Evolutionary conservation across 2,888 invertebrate species (phyloP), one percentile per base, ranked within the genome.

Genomic region (Rhabditoides inermis): DNA sequence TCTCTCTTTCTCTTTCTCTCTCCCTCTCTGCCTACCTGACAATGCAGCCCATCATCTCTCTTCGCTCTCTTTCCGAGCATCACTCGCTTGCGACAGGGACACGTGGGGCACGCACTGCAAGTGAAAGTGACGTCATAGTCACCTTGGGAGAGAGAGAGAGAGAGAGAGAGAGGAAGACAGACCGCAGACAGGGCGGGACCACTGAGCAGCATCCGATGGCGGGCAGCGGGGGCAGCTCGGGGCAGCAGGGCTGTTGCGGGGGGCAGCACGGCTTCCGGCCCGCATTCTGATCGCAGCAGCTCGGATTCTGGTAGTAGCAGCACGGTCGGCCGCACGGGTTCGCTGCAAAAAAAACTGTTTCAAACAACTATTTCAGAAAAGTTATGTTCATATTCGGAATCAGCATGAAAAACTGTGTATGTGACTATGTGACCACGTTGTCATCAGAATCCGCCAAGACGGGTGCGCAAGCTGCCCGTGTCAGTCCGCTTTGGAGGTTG

Each of bases 251-350:
- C 4, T 64, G 61, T 32, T 61, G 63, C 7, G 68, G 68, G 6
- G 68, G 70, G 53, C 70, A 70, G 47, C 70, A 70, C 0, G 70
- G 61, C 45, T 63, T 62, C 36, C 61, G 61, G 20, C 45, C 51
- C 22, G 46, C 51, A 6, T 50, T 56, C 22, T 61, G 59, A 23
- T 62, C 60, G 51, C 70, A 70, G 44, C 70, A 70, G 10, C 55
- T 53, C 20, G 65, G 64, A 36, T 70, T 68, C 45, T 63, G 61
- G 55, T 69, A 69, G 55, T 68, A 70, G 48, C 70, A 70, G 48
- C 70, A 70, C 12, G 70, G 70, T 18, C 68, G 49, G 26, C 70
- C 69, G 49, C 70, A 70, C 27, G 63, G 63, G 45, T 69, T 69
- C 41, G 63, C 70, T 65, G 27, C 28, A 63, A 25, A 39, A 39